Base-by-base conservation (phyloP, 2,797 vertebrate genomes). In the Gymnoscopelus microlampas region DNA sequence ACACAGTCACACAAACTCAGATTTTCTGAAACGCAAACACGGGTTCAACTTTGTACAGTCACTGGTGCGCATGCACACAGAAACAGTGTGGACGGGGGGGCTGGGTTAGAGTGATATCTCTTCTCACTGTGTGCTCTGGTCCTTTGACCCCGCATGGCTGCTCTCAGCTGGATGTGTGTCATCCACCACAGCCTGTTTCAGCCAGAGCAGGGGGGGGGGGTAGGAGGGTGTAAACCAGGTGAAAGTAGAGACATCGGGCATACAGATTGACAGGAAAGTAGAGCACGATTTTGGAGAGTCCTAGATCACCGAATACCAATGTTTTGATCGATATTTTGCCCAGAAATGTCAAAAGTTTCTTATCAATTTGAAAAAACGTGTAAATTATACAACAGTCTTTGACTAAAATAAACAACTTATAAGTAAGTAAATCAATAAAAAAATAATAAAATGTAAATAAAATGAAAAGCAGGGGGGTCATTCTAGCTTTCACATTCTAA, bases 91-190 rank as follows among this genome's bases (percentile, higher is more conserved):
- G 13, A 15, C 24, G 8, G 23, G 51, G 19, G 62, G 53, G 71
- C 56, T 57, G 69, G 57, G 64, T 76, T 68, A 65, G 51, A 54
- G 68, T 64, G 77, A 81, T 83, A 69, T 80, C 84, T 82, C 81
- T 85, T 64, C 63, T 76, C 76, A 73, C 79, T 35, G 70, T 73
- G 81, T 85, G 69, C 83, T 63, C 74, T 74, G 75, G 86, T 87
- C 88, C 88, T 90, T 92, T 88, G 87, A 91, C 89, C 86, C 85
- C 83, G 83, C 81, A 79, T 87, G 85, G 77, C 78, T 87, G 85
- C 85, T 89, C 89, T 88, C 90, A 89, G 89, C 85, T 83, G 90
- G 90, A 87, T 79, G 89, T 88, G 79, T 92, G 89, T 92, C 88
- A 88, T 85, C 86, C 87, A 77, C 87, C 84, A 80, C 86, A 87